A percentile compares a stretch with the other conserved stretches of the same genome.
phyloP scores from a whole-genome alignment of 2,797 vertebrate genomes.

The Sebastes itinus region DNA sequence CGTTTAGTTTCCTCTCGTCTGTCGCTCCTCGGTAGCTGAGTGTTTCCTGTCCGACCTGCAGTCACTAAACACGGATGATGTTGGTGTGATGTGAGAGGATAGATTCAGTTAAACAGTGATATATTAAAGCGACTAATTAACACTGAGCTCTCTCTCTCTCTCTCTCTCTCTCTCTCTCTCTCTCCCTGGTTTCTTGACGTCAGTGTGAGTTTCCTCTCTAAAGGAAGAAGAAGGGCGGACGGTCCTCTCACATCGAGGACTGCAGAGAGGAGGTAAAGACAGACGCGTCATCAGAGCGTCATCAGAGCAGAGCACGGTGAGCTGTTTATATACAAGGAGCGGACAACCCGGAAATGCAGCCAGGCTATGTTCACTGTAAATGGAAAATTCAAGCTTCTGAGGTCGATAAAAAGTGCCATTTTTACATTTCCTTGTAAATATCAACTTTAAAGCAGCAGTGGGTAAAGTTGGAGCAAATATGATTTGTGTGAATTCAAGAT shows the following conservation, averaged over 20 bases:
- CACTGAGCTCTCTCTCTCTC: not conserved
- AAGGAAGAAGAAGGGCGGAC: conserved; percentile 40
- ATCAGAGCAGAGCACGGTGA: not conserved
- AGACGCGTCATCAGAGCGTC: not conserved
- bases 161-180: not conserved
- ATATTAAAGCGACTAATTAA: not conserved
- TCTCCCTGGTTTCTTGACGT: conserved; percentile 32
- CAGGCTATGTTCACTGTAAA: conserved; percentile 21
- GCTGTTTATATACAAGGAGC: not conserved
- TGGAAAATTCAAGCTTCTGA: not conserved
- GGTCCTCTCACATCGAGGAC: not conserved
- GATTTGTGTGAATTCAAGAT: too few species aligned
- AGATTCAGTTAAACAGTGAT: not conserved
- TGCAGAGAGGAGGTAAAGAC: conserved; percentile 12
- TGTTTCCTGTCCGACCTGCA: not conserved
- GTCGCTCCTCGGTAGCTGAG: not conserved
- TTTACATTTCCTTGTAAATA: too few species aligned
- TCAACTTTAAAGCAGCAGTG: too few species aligned
- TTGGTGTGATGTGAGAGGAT: not conserved
- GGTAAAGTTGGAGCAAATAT: too few species aligned
- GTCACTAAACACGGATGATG: not conserved
- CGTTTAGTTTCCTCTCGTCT: not conserved
- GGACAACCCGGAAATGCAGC: conserved; percentile 17
- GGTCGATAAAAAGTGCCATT: not conserved
- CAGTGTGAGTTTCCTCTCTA: conserved; percentile 35